Conservation (phyloP, 2,797 vertebrate species). For the Simalia tracyae region DNA sequence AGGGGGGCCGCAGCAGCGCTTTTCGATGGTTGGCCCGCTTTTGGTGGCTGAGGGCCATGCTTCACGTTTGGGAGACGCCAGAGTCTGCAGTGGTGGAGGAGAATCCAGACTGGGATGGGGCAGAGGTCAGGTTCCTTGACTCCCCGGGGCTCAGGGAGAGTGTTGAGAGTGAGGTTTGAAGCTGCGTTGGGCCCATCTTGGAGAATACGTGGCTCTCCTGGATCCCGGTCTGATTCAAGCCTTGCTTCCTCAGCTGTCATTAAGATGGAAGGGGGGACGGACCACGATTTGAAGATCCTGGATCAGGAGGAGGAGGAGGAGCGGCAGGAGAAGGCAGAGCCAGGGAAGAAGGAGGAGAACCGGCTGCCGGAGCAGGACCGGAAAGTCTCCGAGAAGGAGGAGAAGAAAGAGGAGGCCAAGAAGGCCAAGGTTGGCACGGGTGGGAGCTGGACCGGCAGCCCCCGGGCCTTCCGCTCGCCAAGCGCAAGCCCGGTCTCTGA, state of each 20-base stretch:
- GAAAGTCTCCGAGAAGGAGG: conserved; percentile 80
- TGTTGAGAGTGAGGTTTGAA: neutral
- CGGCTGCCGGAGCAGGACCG: conserved; percentile 69
- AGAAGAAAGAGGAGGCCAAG: conserved; percentile 76
- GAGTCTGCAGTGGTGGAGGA: neutral
- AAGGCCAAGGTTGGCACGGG: conserved; percentile 45
- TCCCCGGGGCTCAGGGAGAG: neutral
- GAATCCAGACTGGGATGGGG: neutral
- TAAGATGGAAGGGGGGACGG: conserved; percentile 93
- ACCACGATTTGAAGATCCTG: conserved; percentile 87
- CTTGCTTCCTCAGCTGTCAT: conserved; percentile 81
- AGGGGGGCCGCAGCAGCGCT: neutral
- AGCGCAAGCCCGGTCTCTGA: neutral
- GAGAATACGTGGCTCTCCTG: neutral
- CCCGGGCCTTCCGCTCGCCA: neutral
- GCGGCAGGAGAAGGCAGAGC: conserved; percentile 78
- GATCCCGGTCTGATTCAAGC: neutral
- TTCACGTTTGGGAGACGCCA: rapidly evolving
- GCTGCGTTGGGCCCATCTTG: too few species aligned
- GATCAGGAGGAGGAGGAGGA: conserved; percentile 90
- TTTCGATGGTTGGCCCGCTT: rapidly evolving
- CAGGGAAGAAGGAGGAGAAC: conserved; percentile 80
- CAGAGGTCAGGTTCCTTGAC: neutral
- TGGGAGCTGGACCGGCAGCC: rapidly evolving
- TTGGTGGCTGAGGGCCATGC: neutral